These are phyloP conservation scores for Kuschelorhynchus macadamiae DNA, from an alignment of 2,888 invertebrate species.

Conservation along the genomic window DNA sequence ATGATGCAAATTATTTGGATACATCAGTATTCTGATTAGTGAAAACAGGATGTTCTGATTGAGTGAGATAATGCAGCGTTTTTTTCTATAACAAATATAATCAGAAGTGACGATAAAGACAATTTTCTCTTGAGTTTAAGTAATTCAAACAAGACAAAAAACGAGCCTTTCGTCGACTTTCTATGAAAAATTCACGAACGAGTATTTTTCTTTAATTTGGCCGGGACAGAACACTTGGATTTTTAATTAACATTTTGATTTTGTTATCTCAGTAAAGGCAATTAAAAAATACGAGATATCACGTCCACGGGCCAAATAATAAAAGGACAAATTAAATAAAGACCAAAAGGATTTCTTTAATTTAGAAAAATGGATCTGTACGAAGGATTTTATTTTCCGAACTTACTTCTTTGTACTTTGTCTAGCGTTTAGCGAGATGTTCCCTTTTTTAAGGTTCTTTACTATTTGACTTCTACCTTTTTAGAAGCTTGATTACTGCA, in stretches of 20 bases:
- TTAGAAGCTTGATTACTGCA: no score
- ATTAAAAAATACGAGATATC: slow-evolving; percentile 69
- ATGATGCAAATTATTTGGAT: no score
- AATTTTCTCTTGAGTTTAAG: slow-evolving; percentile 18
- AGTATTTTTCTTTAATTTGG: slow-evolving; percentile 69
- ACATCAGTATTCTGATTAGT: no score
- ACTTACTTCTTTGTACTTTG: no score
- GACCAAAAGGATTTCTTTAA: slow-evolving; percentile 49
- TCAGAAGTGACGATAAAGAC: slow-evolving; percentile 10
- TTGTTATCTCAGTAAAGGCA: slow-evolving; percentile 68
- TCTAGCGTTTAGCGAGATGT: no score
- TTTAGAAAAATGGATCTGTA: slow-evolving; percentile 22
- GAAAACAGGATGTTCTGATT: no score
- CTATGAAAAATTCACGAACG: slow-evolving; percentile 63
- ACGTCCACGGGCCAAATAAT: slow-evolving; percentile 63
- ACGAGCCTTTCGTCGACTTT: slow-evolving; percentile 51
- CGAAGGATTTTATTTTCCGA: no score
- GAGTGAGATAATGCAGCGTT: no score
- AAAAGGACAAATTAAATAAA: slow-evolving; percentile 69
- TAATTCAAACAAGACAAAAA: slow-evolving; percentile 12
- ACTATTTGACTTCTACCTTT: no score
- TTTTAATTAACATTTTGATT: slow-evolving; percentile 70
- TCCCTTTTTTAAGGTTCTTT: no score
- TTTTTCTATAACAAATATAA: no score
- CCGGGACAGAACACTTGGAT: slow-evolving; percentile 65